phyloP scores from a whole-genome alignment of 2,113 vertebrate species.

The Aleadryas rufinucha region DNA sequence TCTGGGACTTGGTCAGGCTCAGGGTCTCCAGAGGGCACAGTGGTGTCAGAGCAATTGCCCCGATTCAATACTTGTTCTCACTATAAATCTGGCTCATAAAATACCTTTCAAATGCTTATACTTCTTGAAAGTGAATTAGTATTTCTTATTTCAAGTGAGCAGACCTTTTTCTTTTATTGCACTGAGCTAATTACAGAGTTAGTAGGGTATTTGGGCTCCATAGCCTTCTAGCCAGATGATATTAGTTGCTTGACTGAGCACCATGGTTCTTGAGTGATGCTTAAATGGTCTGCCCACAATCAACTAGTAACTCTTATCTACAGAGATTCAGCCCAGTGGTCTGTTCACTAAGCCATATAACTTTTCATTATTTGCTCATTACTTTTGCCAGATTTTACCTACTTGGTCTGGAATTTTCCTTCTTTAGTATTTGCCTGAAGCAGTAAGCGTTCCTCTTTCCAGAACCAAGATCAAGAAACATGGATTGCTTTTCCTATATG shows the following conservation, averaged over 20 bases:
- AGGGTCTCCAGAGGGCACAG: not conserved
- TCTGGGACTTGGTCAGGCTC: not conserved
- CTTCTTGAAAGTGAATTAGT: not conserved
- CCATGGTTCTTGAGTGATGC: not conserved
- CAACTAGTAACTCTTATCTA: not conserved
- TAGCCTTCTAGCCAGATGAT: not conserved
- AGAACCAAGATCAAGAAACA: not conserved
- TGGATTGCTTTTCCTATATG: not conserved
- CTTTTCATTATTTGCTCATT: not conserved
- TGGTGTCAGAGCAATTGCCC: not conserved
- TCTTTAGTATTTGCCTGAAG: not conserved
- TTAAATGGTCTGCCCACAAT: not conserved
- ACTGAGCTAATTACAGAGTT: not conserved
- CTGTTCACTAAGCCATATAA: not conserved
- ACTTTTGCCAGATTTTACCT: not conserved
- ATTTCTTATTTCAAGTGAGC: not conserved
- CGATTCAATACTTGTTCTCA: not conserved
- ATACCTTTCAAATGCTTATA: not conserved
- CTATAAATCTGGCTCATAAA: not conserved
- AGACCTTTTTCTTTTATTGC: not conserved
- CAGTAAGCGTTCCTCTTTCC: not conserved
- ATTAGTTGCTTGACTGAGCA: not conserved
- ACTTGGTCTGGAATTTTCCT: not conserved
- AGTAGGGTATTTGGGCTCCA: not conserved
- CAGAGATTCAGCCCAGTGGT: not conserved